These are phyloP conservation scores for Paedocypris micromegethes DNA, from an alignment of 2,797 vertebrate genomes.

Conservation along the genomic window DNA sequence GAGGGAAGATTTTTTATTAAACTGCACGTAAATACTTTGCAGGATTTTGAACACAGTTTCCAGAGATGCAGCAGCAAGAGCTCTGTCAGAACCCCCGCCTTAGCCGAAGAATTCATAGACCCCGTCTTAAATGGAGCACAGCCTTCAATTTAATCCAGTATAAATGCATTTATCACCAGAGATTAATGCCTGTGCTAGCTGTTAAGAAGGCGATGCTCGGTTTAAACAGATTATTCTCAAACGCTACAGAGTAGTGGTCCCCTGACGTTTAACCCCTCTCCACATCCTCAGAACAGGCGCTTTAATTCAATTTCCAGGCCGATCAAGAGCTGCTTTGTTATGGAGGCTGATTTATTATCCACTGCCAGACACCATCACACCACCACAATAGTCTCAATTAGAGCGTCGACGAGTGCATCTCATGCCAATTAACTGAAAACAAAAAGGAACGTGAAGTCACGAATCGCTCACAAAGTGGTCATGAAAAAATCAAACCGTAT, in stretches of 20 bases:
- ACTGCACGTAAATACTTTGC: conserved; percentile 29
- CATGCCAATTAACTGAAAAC: not conserved
- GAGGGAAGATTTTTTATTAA: not conserved
- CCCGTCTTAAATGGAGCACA: conserved; percentile 69
- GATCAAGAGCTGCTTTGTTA: conserved; percentile 72
- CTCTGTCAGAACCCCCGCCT: conserved; percentile 64
- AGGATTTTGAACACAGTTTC: conserved; percentile 52
- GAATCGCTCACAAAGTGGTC: too few species aligned
- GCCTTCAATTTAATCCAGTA: conserved; percentile 74
- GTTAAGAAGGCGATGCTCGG: conserved; percentile 59
- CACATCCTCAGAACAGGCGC: conserved; percentile 63
- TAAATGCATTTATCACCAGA: conserved; percentile 70
- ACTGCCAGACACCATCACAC: conserved; percentile 59
- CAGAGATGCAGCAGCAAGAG: conserved; percentile 66
- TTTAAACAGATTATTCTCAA: conserved; percentile 68
- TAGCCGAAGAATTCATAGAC: conserved; percentile 71
- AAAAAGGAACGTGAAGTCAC: too few species aligned
- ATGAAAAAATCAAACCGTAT: too few species aligned
- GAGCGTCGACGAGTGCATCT: conserved; percentile 52
- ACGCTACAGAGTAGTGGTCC: conserved; percentile 66
- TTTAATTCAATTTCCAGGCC: conserved; percentile 83
- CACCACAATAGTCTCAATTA: conserved; percentile 49
- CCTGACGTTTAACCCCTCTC: conserved; percentile 80
- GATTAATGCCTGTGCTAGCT: conserved; percentile 61
- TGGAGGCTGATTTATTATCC: conserved; percentile 69